Evolutionary conservation across 1,140 invertebrate species (phyloP), one percentile per base, ranked within the genome.

Genomic region (Subanguina moxae): DNA sequence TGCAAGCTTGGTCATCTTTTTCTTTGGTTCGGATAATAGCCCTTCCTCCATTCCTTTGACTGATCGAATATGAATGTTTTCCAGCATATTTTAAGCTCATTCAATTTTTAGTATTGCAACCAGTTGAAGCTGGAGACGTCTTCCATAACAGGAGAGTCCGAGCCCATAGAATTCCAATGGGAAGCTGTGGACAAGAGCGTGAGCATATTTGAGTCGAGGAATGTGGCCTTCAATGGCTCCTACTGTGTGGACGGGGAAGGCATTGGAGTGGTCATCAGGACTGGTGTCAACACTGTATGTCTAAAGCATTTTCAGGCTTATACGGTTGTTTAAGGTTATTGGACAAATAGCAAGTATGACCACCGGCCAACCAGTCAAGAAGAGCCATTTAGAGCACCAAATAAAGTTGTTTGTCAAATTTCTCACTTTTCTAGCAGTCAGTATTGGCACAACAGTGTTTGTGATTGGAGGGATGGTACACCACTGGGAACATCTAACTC

Each of bases 61-160:
- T n/a, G n/a, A n/a, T n/a, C n/a, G n/a, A n/a, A n/a, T n/a, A n/a
- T n/a, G n/a, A n/a, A n/a, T n/a, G n/a, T n/a, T n/a, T n/a, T n/a
- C n/a, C n/a, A n/a, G n/a, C n/a, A n/a, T n/a, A n/a, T n/a, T n/a
- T n/a, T n/a, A n/a, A n/a, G n/a, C n/a, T n/a, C n/a, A n/a, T n/a
- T n/a, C n/a, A n/a, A n/a, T n/a, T n/a, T n/a, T n/a, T n/a, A n/a
- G n/a, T n/a, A n/a, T n/a, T n/a, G n/a, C n/a, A n/a, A 77, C n/a
- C n/a, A n/a, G n/a, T n/a, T n/a, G n/a, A n/a, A n/a, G n/a, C n/a
- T n/a, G n/a, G n/a, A n/a, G n/a, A 90, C 89, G 82, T 89, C 89
- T 1, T 89, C 89, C 1, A 84, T 90, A 28, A 90, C 89, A 5
- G 89, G 89, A n/a, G 90, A 91, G 83, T 89, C 88, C 7, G 88